phyloP scores from a whole-genome alignment of 2,113 vertebrate genomes.

The Anser brachyrhynchus region DNA sequence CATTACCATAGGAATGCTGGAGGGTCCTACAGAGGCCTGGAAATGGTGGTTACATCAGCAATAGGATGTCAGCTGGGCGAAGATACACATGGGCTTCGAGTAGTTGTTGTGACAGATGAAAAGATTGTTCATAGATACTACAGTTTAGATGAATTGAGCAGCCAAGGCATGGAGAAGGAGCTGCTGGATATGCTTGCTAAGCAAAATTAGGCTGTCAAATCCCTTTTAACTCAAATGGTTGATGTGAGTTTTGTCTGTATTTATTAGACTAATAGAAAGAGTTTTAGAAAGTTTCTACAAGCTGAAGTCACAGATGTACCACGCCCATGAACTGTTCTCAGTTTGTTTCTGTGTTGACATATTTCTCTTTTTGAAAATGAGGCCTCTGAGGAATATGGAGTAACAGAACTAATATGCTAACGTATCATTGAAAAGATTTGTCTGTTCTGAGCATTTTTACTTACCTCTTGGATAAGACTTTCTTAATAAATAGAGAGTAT shows the following conservation, averaged over 20 bases:
- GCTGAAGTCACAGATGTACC: background rate
- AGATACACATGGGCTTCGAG: conserved; percentile 87
- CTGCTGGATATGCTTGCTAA: conserved; percentile 79
- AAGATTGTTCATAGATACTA: conserved; percentile 86
- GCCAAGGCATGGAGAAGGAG: conserved; percentile 80
- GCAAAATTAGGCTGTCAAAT: conserved; percentile 34
- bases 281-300: background rate
- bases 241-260: background rate
- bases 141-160: conserved; percentile 84
- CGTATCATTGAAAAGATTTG: background rate
- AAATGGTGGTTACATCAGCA: conserved; percentile 96
- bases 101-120: conserved; percentile 88
- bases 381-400: background rate
- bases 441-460: background rate
- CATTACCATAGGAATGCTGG: conserved; percentile 96
- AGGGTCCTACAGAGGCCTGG: conserved; percentile 82
- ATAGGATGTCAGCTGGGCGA: conserved; percentile 93
- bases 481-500: background rate
- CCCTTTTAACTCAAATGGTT: background rate
- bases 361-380: background rate
- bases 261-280: background rate
- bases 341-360: background rate
- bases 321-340: background rate
- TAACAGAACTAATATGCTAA: background rate
- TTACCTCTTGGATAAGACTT: background rate